Conservation (phyloP, 2,113 vertebrate species). For the Notiomystis cincta region DNA sequence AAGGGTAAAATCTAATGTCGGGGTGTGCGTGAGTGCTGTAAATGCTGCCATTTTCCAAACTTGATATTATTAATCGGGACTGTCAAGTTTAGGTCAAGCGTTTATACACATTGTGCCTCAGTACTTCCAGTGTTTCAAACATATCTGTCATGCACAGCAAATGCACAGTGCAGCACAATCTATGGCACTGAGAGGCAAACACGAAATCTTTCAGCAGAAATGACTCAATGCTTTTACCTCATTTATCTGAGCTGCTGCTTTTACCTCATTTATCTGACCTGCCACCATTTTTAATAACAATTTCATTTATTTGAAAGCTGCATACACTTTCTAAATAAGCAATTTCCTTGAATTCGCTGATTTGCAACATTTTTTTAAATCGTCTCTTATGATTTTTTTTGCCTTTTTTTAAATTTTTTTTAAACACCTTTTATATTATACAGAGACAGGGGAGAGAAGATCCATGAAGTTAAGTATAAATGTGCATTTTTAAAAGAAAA, state of each 20-base stretch:
- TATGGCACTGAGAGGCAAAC: neutral
- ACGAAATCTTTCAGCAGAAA: neutral
- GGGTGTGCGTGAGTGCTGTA: neutral
- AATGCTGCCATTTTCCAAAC: neutral
- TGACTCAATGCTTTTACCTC: neutral
- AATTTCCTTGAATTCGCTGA: constrained; percentile 45
- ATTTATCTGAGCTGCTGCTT: neutral
- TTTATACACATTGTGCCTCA: constrained; percentile 36
- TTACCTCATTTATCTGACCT: neutral
- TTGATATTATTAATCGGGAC: constrained; percentile 23
- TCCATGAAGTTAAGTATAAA: neutral
- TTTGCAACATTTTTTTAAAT: neutral
- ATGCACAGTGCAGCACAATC: neutral
- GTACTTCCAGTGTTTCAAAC: constrained; percentile 21
- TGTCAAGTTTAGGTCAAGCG: constrained; percentile 52
- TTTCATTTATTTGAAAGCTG: constrained; percentile 2
- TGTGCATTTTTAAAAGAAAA: constrained; percentile 3
- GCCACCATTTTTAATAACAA: constrained; percentile 5
- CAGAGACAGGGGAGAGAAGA: neutral
- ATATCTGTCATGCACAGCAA: neutral
- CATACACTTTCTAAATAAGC: neutral
- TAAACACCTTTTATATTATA: neutral
- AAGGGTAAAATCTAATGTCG: neutral
- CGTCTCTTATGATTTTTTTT: neutral
- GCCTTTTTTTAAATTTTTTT: neutral